These are phyloP conservation scores for Paelopatides confundens DNA, from an alignment of 53 echinoderm and acorn worm species.

Conservation along the genomic window DNA sequence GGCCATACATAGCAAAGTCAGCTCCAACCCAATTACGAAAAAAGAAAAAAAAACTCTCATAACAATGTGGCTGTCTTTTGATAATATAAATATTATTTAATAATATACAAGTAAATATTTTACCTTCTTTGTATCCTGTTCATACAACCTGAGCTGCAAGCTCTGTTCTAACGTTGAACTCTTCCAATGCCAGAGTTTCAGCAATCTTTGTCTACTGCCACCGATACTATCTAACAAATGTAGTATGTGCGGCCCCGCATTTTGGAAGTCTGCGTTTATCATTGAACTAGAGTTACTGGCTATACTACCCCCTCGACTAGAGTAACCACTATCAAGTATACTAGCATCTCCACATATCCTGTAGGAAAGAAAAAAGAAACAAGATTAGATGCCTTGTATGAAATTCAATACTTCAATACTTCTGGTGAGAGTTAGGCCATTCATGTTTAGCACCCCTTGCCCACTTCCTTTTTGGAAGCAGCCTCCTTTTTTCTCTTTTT, in stretches of 20 bases:
- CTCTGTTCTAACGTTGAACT: slow-evolving; percentile 93
- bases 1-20: too few species aligned
- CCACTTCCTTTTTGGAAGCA: too few species aligned
- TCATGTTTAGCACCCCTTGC: too few species aligned
- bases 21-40: too few species aligned
- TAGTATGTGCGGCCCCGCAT: slow-evolving; percentile 83
- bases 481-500: too few species aligned
- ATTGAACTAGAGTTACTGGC: slow-evolving; percentile 83
- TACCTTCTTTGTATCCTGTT: slow-evolving; percentile 95
- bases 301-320: slow-evolving; percentile 87
- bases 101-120: too few species aligned
- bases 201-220: slow-evolving; percentile 82
- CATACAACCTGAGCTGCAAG: slow-evolving; percentile 89
- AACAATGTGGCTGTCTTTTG: too few species aligned
- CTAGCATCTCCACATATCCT: slow-evolving; percentile 92
- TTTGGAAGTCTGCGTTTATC: slow-evolving; percentile 92
- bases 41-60: too few species aligned
- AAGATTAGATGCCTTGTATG: not conserved
- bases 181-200: slow-evolving; percentile 90
- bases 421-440: too few species aligned
- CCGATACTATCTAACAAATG: slow-evolving; percentile 89
- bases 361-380: not conserved
- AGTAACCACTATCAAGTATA: slow-evolving; percentile 91
- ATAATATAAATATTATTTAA: too few species aligned
- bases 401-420: too few species aligned